phyloP scores from a whole-genome alignment of 2,888 invertebrate genomes.

The Clivina fossor region DNA sequence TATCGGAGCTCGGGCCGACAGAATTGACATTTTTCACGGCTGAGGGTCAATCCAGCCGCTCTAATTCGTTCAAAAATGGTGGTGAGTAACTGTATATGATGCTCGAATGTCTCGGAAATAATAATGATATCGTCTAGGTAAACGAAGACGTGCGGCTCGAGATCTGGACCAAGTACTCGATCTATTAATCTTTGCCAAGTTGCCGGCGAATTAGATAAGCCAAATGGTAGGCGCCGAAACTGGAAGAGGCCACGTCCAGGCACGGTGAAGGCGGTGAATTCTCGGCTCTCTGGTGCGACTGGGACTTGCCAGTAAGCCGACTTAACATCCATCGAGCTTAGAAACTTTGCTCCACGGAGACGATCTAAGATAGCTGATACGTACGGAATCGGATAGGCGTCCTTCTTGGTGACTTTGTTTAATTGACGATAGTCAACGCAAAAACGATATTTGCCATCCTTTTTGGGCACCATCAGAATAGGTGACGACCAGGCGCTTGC shows the following conservation, averaged over 20 bases:
- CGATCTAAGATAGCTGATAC: slow-evolving; percentile 43
- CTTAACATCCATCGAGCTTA: slow-evolving; percentile 45
- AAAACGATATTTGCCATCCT: slow-evolving; percentile 42
- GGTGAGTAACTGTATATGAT: slow-evolving; percentile 36
- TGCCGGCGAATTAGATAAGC: slow-evolving; percentile 40
- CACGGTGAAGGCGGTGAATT: slow-evolving; percentile 43
- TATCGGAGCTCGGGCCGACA: slow-evolving; percentile 39
- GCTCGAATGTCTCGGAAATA: slow-evolving; percentile 36
- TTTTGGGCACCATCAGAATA: slow-evolving; percentile 42
- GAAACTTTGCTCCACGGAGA: slow-evolving; percentile 42
- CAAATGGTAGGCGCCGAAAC: slow-evolving; percentile 42
- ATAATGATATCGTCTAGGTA: slow-evolving; percentile 43
- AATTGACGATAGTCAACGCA: slow-evolving; percentile 45
- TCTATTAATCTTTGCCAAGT: slow-evolving; percentile 41
- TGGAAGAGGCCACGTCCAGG: slow-evolving; percentile 41
- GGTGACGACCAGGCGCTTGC: slow-evolving; percentile 42
- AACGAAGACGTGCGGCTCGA: slow-evolving; percentile 39
- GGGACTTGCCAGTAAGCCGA: slow-evolving; percentile 39
- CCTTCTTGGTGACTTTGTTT: slow-evolving; percentile 43
- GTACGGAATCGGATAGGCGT: slow-evolving; percentile 45
- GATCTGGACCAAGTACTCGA: slow-evolving; percentile 37
- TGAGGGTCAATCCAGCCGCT: slow-evolving; percentile 39
- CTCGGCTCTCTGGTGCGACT: slow-evolving; percentile 33
- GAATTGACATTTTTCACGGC: slow-evolving; percentile 43
- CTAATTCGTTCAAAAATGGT: slow-evolving; percentile 39